Evolutionary conservation across 2,888 invertebrate genomes (phyloP).

Genomic region (Didymodactylos carnosus): DNA sequence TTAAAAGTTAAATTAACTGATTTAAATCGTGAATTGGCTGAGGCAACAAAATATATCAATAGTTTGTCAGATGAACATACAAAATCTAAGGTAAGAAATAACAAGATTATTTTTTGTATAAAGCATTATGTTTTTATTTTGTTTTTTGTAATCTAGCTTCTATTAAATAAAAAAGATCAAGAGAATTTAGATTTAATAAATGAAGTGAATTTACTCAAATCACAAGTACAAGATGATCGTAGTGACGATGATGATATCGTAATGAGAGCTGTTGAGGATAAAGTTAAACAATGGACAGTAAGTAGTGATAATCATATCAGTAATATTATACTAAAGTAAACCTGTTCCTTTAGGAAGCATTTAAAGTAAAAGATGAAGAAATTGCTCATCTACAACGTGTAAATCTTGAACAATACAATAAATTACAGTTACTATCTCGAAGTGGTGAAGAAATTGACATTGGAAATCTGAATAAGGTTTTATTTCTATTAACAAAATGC

Average conservation of each 20-base stretch:
- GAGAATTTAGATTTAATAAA: neutral
- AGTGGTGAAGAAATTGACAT: conserved; percentile 1
- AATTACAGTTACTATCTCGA: neutral
- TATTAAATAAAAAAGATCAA: neutral
- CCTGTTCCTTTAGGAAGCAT: no score
- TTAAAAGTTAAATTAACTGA: neutral
- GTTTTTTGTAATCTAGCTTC: neutral
- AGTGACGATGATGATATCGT: neutral
- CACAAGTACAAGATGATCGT: neutral
- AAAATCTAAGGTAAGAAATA: no score
- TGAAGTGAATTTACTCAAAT: neutral
- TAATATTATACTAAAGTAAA: no score
- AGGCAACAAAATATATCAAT: neutral
- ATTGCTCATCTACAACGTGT: conserved; percentile 1
- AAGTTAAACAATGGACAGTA: neutral
- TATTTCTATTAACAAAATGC: no score
- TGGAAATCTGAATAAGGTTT: neutral
- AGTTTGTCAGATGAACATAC: neutral
- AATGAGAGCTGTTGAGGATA: neutral
- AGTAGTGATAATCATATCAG: no score
- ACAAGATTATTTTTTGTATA: neutral
- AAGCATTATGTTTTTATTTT: no score
- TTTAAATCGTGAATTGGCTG: neutral
- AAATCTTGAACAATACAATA: neutral
- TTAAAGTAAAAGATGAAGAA: conserved; percentile 4